These are phyloP conservation scores for Drosophila ambigua DNA, from an alignment of 1,140 invertebrate species.

Conservation along the genomic window DNA sequence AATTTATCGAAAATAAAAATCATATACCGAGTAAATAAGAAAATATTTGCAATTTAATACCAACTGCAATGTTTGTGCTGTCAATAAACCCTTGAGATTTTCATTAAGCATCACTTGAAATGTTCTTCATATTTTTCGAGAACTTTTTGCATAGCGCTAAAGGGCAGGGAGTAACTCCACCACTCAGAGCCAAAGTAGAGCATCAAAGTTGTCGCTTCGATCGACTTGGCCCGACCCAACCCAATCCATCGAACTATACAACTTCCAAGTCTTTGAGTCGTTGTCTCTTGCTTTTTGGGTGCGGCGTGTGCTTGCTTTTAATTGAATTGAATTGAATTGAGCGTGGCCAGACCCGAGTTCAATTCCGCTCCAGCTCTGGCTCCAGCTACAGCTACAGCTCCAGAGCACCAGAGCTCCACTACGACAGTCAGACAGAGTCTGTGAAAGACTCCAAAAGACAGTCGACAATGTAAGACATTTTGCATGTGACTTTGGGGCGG, in stretches of 20 bases:
- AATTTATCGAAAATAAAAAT: too few species aligned
- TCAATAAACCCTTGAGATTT: too few species aligned
- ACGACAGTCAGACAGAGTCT: neutral
- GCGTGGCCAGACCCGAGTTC: constrained; percentile 54
- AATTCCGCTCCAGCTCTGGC: constrained; percentile 28
- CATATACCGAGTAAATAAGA: too few species aligned
- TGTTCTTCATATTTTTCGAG: too few species aligned
- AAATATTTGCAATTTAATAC: too few species aligned
- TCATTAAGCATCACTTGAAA: too few species aligned
- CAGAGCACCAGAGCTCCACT: neutral
- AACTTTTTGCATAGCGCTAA: too few species aligned
- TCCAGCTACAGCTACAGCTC: neutral
- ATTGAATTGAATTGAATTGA: constrained; percentile 70
- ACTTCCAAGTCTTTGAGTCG: constrained; percentile 12
- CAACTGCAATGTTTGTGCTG: too few species aligned
- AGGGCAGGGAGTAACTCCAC: neutral
- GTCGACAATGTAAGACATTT: constrained; percentile 31
- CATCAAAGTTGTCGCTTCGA: constrained; percentile 21
- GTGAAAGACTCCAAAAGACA: constrained; percentile 8
- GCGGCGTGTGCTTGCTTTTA: constrained; percentile 54
- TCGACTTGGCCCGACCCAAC: neutral
- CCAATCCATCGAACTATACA: neutral
- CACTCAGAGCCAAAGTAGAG: constrained; percentile 3
- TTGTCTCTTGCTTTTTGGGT: constrained; percentile 33
- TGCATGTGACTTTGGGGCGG: constrained; percentile 47